phyloP scores from a whole-genome alignment of 2,888 invertebrate genomes.

The Dyspetes luteomarginatus region DNA sequence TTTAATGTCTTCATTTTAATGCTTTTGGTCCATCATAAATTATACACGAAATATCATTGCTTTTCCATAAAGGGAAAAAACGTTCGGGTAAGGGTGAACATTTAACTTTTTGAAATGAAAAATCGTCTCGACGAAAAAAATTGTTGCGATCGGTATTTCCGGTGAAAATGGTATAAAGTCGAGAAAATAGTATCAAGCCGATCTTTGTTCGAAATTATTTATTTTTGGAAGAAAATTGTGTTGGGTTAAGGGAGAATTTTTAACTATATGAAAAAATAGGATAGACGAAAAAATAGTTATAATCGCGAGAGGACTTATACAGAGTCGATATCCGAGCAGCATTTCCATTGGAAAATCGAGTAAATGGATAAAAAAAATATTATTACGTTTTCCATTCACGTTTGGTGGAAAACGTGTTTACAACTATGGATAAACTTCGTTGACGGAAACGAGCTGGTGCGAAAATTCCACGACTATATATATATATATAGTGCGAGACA shows the following conservation, averaged over 20 bases:
- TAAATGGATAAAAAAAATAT: slow-evolving; percentile 65
- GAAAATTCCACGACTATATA: slow-evolving; percentile 11
- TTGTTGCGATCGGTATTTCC: background rate
- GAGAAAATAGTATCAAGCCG: too few relatives aligned
- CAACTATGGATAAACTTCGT: slow-evolving; percentile 48
- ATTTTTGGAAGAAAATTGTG: background rate
- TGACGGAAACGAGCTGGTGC: slow-evolving; percentile 42
- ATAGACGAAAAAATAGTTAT: background rate
- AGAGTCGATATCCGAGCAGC: slow-evolving; percentile 56
- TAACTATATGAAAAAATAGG: background rate
- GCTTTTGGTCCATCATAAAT: background rate
- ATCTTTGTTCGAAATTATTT: too few relatives aligned
- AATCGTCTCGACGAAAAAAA: background rate
- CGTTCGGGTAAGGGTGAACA: background rate
- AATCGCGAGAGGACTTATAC: background rate
- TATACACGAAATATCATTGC: background rate
- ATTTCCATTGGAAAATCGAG: slow-evolving; percentile 61
- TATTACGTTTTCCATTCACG: slow-evolving; percentile 67
- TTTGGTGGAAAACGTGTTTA: slow-evolving; percentile 58
- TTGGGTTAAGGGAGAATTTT: background rate
- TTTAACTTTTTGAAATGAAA: background rate
- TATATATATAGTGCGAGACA: slow-evolving; percentile 24
- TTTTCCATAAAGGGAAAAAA: background rate
- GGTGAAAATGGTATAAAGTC: background rate
- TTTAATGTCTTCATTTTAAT: background rate